phyloP scores from a whole-genome alignment of 2,113 vertebrate genomes.

The Astatotilapia flaviijosephi region DNA sequence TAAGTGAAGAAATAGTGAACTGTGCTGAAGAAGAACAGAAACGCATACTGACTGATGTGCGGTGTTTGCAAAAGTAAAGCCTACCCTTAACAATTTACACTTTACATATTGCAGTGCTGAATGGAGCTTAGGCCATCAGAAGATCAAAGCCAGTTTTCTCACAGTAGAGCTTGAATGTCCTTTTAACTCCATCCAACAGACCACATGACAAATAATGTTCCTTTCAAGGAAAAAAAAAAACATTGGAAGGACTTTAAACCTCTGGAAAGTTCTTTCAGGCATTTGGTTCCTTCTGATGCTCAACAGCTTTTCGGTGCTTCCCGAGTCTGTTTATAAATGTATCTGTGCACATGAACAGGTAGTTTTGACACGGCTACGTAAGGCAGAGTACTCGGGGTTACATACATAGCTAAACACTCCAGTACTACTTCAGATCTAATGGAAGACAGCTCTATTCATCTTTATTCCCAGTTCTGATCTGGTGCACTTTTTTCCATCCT shows the following conservation, averaged over 20 bases:
- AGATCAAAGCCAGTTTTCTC: not conserved
- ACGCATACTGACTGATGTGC: not conserved
- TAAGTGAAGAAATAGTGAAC: not conserved
- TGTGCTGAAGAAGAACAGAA: not conserved
- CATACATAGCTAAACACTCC: not conserved
- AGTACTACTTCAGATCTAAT: not conserved
- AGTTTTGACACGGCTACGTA: not conserved
- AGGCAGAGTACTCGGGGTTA: not conserved
- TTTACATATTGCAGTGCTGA: not conserved
- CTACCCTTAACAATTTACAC: not conserved
- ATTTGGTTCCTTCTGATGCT: not conserved
- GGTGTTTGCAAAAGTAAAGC: not conserved
- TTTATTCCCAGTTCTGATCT: constrained; percentile 40
- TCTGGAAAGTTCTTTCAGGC: not conserved
- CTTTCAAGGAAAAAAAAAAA: not conserved
- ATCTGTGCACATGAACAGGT: not conserved
- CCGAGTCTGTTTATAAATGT: not conserved
- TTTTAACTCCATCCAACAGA: not conserved
- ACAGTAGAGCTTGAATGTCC: not conserved
- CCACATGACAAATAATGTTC: not conserved
- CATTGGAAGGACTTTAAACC: not conserved
- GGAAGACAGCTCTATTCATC: constrained; percentile 37
- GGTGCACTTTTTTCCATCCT: not conserved
- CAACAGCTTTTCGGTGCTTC: not conserved
- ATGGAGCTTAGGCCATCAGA: not conserved